Evolutionary conservation across 2,113 vertebrate genomes (phyloP), one percentile per base, ranked within the genome.

Genomic region (Cyanoramphus novaezelandiae): DNA sequence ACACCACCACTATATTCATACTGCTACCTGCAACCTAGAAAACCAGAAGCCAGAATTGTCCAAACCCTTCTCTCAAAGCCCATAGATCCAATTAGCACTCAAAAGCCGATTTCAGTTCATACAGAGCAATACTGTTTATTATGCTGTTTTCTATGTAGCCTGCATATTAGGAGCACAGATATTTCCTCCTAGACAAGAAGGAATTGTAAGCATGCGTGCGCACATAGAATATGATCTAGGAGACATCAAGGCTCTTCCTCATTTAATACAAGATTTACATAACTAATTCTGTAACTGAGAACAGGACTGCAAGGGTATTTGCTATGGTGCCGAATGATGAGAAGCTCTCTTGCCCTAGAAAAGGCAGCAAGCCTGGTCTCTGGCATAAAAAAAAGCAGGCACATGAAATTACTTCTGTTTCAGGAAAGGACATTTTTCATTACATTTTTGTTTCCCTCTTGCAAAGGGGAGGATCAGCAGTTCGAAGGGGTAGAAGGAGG

Each of bases 271-370:
- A 91, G 81, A 93, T 96, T 96, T 96, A 88, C 80, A 92, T 93
- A 93, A 94, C 77, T 92, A 95, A 90, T 90, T 97, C 74, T 75
- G 59, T 93, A 97, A 96, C 70, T 90, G 69, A 96, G 88, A 95
- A 89, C 67, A 80, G 55, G 46, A 92, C 77, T 65, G 50, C 47
- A 90, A 97, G 82, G 59, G 82, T 72, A 86, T 93, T 94, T 91
- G 71, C 71, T 77, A 3, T 55, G 31, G 60, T 41, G 77, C 43
- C 50, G 31, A 76, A 86, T 1, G 7, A 82, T 46, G 21, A 88
- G 60, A 87, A 92, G 87, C 25, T 23, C 67, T 80, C 59, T 77
- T 68, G 60, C 41, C 71, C 69, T 46, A 82, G 67, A 88, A 94
- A 89, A 95, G 77, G 43, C 39, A 88, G 62, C 50, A 43, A 35